Percentiles rank a stretch among this genome's conserved stretches.
Evolutionary conservation across 2,797 vertebrate species (phyloP).

Genomic region (Periophthalmus magnuspinnatus): DNA sequence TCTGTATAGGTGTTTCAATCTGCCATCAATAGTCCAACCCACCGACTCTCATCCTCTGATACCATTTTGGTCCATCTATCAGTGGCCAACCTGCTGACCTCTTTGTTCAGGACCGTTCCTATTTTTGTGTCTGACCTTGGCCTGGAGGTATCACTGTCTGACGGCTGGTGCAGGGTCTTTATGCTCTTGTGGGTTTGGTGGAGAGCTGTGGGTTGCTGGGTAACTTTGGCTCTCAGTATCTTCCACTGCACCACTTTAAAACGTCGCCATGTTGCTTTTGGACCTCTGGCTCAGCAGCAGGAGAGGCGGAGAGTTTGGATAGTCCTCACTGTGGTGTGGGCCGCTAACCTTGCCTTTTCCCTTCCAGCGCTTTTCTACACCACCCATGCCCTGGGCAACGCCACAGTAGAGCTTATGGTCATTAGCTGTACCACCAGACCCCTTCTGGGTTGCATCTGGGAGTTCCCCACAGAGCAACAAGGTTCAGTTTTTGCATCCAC

Average conservation of each 20-base stretch:
- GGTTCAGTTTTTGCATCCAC: slow-evolving; percentile 73
- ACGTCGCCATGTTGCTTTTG: slow-evolving; percentile 64
- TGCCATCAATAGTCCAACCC: slow-evolving; percentile 54
- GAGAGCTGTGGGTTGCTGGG: slow-evolving; percentile 81
- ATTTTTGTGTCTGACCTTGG: slow-evolving; percentile 81
- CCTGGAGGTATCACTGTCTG: slow-evolving; percentile 69
- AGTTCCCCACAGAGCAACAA: slow-evolving; percentile 70
- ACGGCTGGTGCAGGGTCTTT: slow-evolving; percentile 77
- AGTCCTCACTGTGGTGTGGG: slow-evolving; percentile 71
- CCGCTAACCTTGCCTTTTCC: slow-evolving; percentile 73
- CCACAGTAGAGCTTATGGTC: slow-evolving; percentile 79
- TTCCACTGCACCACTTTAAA: slow-evolving; percentile 80
- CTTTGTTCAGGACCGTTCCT: slow-evolving; percentile 79
- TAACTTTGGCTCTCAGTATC: slow-evolving; percentile 76
- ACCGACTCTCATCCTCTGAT: slow-evolving; percentile 73
- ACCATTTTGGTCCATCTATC: slow-evolving; percentile 80
- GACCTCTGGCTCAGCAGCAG: slow-evolving; percentile 55
- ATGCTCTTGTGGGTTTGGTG: slow-evolving; percentile 86
- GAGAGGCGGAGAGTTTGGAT: slow-evolving; percentile 68
- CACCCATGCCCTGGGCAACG: slow-evolving; percentile 67
- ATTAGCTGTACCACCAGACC: slow-evolving; percentile 81
- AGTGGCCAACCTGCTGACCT: slow-evolving; percentile 78
- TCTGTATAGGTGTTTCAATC: slow-evolving; percentile 70
- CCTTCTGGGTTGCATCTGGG: slow-evolving; percentile 81
- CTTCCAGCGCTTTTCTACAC: slow-evolving; percentile 77